phyloP scores from a whole-genome alignment of 1,140 invertebrate genomes.

The Gryon sp. region DNA sequence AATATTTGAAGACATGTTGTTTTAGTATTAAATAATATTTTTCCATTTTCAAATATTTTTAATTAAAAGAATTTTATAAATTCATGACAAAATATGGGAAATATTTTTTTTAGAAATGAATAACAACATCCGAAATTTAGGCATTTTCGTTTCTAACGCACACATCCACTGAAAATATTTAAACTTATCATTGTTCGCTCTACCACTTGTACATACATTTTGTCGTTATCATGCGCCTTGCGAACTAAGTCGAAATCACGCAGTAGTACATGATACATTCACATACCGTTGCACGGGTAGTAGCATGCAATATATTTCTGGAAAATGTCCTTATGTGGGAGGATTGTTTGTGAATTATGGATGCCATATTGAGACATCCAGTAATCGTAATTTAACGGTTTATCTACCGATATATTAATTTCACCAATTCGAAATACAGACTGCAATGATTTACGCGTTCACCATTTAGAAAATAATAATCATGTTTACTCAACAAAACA shows the following conservation, averaged over 20 bases:
- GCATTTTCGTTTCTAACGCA: no score
- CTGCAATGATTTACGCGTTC: background rate
- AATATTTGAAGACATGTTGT: no score
- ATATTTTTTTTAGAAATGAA: no score
- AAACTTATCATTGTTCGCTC: constrained; percentile 51
- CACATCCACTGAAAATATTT: constrained; percentile 32
- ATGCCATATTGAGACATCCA: constrained; percentile 55
- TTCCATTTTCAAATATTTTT: no score
- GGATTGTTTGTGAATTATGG: constrained; percentile 55
- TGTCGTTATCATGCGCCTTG: constrained; percentile 49
- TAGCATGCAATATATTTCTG: constrained; percentile 52
- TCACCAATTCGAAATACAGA: background rate
- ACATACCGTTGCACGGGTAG: constrained; percentile 15
- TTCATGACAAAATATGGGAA: no score
- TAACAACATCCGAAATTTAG: no score
- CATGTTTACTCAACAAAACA: no score
- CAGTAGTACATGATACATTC: constrained; percentile 46
- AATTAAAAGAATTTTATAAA: no score
- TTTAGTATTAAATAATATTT: no score
- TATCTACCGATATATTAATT: constrained; percentile 56
- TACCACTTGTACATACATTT: constrained; percentile 42
- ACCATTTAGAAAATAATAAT: no score
- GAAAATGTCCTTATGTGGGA: constrained; percentile 49
- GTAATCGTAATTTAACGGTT: constrained; percentile 56
- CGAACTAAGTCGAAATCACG: constrained; percentile 58